Base-by-base conservation (phyloP, 2,888 invertebrate species). In the Cenopis cana region DNA sequence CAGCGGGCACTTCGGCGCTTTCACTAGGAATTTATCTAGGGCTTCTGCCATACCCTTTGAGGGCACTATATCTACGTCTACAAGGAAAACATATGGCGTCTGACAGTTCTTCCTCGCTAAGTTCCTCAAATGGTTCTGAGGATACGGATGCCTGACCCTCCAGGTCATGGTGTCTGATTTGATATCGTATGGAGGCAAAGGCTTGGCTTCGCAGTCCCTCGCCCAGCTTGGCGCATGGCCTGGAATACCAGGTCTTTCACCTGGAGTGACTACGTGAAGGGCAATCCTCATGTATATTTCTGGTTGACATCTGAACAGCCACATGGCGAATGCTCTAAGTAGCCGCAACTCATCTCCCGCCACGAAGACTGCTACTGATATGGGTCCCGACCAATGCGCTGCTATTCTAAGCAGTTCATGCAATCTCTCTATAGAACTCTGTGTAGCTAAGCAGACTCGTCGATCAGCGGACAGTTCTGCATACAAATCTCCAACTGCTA, bases 81-180 rank as follows among this genome's bases (percentile, higher is more conserved):
- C 97, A 57, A 98, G 92, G 82, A 98, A 98, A 57, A 97, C 97
- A 86, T 95, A 96, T 50, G 95, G 94, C 3, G 95, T 96, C 79
- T 97, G 97, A 77, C 98, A 98, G 80, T 97, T 97, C 82, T 97
- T 97, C 66, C 98, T 91, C 0, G 98, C 98, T 68, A 98, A 88
- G 85, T 98, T 98, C 76, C 98, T 93, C 90, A 98, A 91, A 82
- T 98, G 97, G 83, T 98, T 98, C 89, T 98, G 98, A 0, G 98
- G 98, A 85, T 98, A 98, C 0, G 96, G 95, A 82, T 96, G 95
- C 73, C 95, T 95, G 57, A 95, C 92, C 67, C 97, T 93, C 97
- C 97, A 97, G 66, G 95, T 94, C 3, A 95, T 91, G 3, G 96
- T 96, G 64, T 95, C 95, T 0, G 93, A 87, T 1, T 95, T 92